Evolutionary conservation across 2,888 invertebrate genomes (phyloP), one percentile per base, ranked within the genome.

Genomic region (Phengaris arion): DNA sequence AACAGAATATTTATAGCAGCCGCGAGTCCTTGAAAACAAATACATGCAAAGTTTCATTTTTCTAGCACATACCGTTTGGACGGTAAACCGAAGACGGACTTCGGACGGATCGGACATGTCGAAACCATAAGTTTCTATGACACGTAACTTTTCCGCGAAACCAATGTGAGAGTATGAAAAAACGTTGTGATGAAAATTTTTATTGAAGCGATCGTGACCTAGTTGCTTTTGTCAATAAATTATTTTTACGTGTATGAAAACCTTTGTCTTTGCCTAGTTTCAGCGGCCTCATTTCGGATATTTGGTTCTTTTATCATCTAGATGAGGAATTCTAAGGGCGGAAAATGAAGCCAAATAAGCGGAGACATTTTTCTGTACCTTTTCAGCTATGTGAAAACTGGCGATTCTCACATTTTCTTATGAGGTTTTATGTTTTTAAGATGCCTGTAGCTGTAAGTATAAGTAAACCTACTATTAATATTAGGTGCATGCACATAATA

Each of bases 1-100:
- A 64, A 64, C 35, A 12, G 15, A 64, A 64, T 10, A 22, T 54
- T 12, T 59, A 22, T 9, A 12, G 13, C 9, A 3, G n/a, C 52
- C 68, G 45, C 52, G 6, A 75, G 74, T 68, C 74, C 48, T 69
- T 70, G 70, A 75, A 74, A 69, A 22, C 22, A 22, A 22, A 22
- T 22, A 22, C 22, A 22, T 22, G 35, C 35, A 35, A 35, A 35
- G 4, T 35, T 35, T 35, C 35, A 35, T 35, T 3, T 35, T 35
- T 35, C 35, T 35, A 35, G 22, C 22, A 22, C 22, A 22, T 0
- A 22, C 22, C 22, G 22, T 22, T 22, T 22, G 22, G 22, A 22
- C 22, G 22, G 22, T 22, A 22, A 22, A 1, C 22, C 22, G 22
- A 22, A 22, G 22, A 22, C 22, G 22, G 22, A 22, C 22, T 22